Base-by-base conservation (phyloP, 2,888 invertebrate species). In the Lithosia quadra region DNA sequence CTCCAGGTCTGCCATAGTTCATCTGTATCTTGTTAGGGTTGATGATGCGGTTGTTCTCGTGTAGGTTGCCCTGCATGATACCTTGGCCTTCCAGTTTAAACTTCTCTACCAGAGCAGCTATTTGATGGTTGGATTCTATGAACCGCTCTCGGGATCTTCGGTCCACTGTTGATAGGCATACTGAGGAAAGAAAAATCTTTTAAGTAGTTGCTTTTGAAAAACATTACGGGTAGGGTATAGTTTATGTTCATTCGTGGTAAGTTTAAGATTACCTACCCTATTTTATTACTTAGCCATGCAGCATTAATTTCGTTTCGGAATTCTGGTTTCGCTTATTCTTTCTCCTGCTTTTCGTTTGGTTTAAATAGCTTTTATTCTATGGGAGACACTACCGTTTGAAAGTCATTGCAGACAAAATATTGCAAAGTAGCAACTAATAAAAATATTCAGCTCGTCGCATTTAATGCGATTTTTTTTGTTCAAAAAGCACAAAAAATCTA, bases 71-170 rank as follows among this genome's bases (percentile, higher is more conserved):
- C 84, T 97, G 97, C 88, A 97, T 95, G 79, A 97, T 97, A 13
- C 96, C 96, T 10, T 96, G 97, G 0, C 98, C 98, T 90, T 99
- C 98, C 43, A 97, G 91, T 86, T 98, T 98, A 90, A 99, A 99
- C 84, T 98, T 97, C 82, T 99, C 98, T 0, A 99, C 98, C 21
- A 99, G 91, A 0, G 98, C 97, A 4, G 98, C 97, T 78, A 99
- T 99, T 91, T 99, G 99, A 81, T 98, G 98, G 87, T 98, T 98
- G 0, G 99, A 99, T 87, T 99, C 98, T 58, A 98, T 95, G 86
- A 99, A 99, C 33, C 99, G 96, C 86, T 99, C 99, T 18, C 99
- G 96, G 0, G 99, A 98, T 77, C 96, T 89, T 36, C 96, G 88
- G 87, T 96, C 96, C 22, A 96, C 96, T 1, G 96, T 96, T 68